Percentiles rank a stretch among this genome's conserved stretches.
Conservation (phyloP, 2,888 invertebrate genomes). For the Ommatoiulus sabulosus region DNA sequence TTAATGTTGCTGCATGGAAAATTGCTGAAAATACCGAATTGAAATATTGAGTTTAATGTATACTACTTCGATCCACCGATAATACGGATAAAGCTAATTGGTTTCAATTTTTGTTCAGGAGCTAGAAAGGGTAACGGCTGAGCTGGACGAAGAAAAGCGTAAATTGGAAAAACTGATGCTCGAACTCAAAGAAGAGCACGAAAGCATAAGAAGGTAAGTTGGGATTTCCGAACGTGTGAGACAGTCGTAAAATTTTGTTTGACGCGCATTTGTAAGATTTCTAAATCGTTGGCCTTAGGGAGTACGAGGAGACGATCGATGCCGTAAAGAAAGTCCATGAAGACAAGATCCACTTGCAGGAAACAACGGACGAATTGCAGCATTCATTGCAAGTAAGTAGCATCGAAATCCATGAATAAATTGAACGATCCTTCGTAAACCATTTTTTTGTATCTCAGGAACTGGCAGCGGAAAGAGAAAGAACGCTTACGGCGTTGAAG, state of each 20-base stretch:
- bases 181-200: conserved; percentile 68
- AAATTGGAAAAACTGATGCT: conserved; percentile 68
- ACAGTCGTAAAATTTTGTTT: not conserved
- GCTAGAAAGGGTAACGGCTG: conserved; percentile 67
- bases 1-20: not conserved
- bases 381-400: conserved; percentile 58
- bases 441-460: conserved; percentile 62
- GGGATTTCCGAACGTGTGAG: not conserved
- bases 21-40: conserved; percentile 6
- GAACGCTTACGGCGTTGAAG: conserved; percentile 65
- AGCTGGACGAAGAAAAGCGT: conserved; percentile 68
- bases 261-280: not conserved
- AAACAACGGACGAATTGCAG: conserved; percentile 64
- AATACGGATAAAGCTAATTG: not conserved
- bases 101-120: conserved; percentile 61
- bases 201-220: conserved; percentile 65
- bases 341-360: conserved; percentile 64
- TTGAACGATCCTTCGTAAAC: not conserved
- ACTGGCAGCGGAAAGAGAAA: conserved; percentile 67
- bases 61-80: too few relatives aligned
- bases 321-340: conserved; percentile 66
- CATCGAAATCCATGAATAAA: not conserved
- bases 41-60: not conserved
- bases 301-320: conserved; percentile 67
- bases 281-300: conserved; percentile 63